Conservation (phyloP, 2,888 invertebrate genomes). For the Drosophila koepferae region DNA sequence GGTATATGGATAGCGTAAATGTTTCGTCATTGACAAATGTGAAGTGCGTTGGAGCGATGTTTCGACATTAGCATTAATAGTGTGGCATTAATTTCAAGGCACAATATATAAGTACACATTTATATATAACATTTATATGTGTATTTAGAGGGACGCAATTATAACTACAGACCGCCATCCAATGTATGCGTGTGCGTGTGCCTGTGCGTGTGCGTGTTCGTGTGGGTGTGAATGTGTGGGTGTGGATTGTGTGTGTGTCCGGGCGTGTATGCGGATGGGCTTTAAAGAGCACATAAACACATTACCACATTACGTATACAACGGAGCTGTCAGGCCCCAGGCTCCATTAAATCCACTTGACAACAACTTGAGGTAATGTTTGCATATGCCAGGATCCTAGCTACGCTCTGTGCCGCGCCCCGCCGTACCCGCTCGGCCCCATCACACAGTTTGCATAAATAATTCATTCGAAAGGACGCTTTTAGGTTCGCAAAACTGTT, state of each 20-base stretch:
- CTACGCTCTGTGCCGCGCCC: not conserved
- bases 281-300: slow-evolving; percentile 66
- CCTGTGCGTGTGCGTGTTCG: not conserved
- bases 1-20: slow-evolving; percentile 14
- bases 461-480: slow-evolving; percentile 80
- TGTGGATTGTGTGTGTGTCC: not conserved
- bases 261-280: slow-evolving; percentile 7
- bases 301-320: slow-evolving; percentile 67
- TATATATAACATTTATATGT: not conserved
- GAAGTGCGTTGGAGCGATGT: slow-evolving; percentile 33
- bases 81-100: slow-evolving; percentile 66
- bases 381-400: slow-evolving; percentile 56
- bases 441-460: slow-evolving; percentile 75
- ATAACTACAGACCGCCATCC: slow-evolving; percentile 54
- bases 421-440: not conserved
- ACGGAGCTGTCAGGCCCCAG: slow-evolving; percentile 12
- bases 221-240: not conserved
- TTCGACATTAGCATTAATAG: slow-evolving; percentile 71
- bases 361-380: slow-evolving; percentile 69
- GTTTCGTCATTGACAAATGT: slow-evolving; percentile 62
- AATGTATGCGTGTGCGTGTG: slow-evolving; percentile 16
- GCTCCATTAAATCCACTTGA: slow-evolving; percentile 50
- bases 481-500: slow-evolving; percentile 74
- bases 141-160: slow-evolving; percentile 52
- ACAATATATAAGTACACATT: slow-evolving; percentile 29